Base-by-base conservation (phyloP, 2,797 vertebrate genomes). In the Sebastolobus alascanus region DNA sequence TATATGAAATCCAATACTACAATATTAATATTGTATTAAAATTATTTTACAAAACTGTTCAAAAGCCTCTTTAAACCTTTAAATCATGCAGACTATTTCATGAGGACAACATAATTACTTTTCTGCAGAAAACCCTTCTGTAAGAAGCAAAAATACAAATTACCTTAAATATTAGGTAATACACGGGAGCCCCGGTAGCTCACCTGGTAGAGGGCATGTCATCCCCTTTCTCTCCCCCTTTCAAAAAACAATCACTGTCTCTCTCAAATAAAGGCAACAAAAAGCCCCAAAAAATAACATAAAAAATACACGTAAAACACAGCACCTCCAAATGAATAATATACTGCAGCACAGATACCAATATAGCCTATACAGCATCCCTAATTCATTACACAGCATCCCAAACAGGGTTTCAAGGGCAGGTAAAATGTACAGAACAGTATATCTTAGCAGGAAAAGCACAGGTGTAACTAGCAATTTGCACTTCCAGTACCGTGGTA, bases 161-260 rank as follows among this genome's bases (percentile, higher is more conserved):
- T 20, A 52, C 50, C 50, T 52, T 52, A 52, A 52, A n/a, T 52
- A 52, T 52, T n/a, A n/a, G 50, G 50, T n/a, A n/a, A 52, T 52
- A n/a, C 20, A n/a, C 0, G 4, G 4, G 18, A 1, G 38, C 0
- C 38, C 2, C 12, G 38, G 38, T 14, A 40, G 0, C 38, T 40
- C 38, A 14, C 38, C 38, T 40, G 38, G 5, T 40, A 14, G 38
- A 40, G 38, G 38, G 38, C 38, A 40, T 40, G 38, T 40, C 38
- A 40, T 40, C 38, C 38, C 12, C 5, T 40, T 5, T 40, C 38
- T 40, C 38, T 40, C 38, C 38, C 38, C 38, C 38, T 29, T 40
- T 14, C 14, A 12, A 40, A 40, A 40, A 5, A 14, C 38, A 14
- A 40, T 40, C 38, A 6, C 38, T 13, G 12, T 40, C 38, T 40